Conservation (phyloP, 2,797 vertebrate species). For the Paedocypris micromegethes region DNA sequence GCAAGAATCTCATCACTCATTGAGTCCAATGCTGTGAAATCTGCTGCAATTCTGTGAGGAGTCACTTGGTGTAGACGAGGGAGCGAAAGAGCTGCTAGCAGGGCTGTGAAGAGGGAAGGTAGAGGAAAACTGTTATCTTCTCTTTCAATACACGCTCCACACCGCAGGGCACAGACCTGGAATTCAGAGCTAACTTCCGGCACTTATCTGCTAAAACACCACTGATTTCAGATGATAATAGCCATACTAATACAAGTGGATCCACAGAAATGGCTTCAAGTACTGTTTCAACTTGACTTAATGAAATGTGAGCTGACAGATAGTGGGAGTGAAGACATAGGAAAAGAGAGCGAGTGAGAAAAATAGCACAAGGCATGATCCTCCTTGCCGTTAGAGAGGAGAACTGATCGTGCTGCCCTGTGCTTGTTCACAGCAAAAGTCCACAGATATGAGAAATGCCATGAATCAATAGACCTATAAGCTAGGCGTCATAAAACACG, state of each 20-base stretch:
- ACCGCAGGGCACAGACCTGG: conserved; percentile 64
- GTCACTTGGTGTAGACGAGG: conserved; percentile 48
- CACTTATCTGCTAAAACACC: conserved; percentile 76
- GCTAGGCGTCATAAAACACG: too few relatives aligned
- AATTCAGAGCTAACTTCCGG: conserved; percentile 69
- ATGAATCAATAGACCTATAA: neutral
- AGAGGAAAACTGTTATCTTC: conserved; percentile 27
- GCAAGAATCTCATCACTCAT: conserved; percentile 57
- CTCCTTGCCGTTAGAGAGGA: conserved; percentile 51
- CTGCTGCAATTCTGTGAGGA: conserved; percentile 61
- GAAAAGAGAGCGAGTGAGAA: conserved; percentile 45
- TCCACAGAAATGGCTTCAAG: conserved; percentile 67
- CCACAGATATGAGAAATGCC: conserved; percentile 4
- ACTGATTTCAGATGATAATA: conserved; percentile 77
- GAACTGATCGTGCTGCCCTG: conserved; percentile 27
- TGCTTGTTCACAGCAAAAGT: conserved; percentile 26
- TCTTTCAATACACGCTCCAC: conserved; percentile 62
- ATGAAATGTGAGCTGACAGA: conserved; percentile 74
- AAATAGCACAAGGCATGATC: conserved; percentile 38
- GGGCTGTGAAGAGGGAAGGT: conserved; percentile 29
- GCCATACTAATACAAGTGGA: conserved; percentile 71
- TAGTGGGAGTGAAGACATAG: conserved; percentile 46
- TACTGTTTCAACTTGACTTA: conserved; percentile 61
- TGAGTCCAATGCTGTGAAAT: conserved; percentile 62
- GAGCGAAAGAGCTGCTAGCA: conserved; percentile 16